Evolutionary conservation across 2,113 vertebrate genomes (phyloP), one percentile per base, ranked within the genome.

Genomic region (Castor canadensis): DNA sequence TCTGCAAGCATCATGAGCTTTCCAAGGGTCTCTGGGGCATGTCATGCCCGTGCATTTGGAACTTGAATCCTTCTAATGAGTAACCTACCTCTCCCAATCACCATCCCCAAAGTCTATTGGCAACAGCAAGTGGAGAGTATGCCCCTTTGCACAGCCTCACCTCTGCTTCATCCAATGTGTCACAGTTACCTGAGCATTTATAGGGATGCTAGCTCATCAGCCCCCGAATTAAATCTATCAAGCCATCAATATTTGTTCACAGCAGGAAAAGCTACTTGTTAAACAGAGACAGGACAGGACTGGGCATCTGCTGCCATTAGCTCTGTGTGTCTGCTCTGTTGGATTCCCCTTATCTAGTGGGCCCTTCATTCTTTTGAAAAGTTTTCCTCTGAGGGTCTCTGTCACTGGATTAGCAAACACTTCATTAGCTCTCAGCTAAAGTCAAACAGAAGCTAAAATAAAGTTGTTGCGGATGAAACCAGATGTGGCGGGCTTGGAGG

Each of bases 161-260:
- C 72, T 54, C 60, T 5, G 26, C 47, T 1, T 19, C 17, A 54
- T 43, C 71, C 0, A 0, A 28, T 17, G 82, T 0, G 40, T 32
- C n/a, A 0, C 56, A 30, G 9, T 43, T n/a, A 76, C 52, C 71
- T 64, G 64, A 22, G 24, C 17, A 43, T 80, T 20, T 28, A 80
- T 72, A 79, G 76, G 88, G 52, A 87, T 83, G 69, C 40, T 3
- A 85, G 60, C 66, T 96, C 90, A 47, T 96, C 96, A 98, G 92
- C 87, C 87, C 73, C 83, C 15, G 30, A 80, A 58, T 94, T 90
- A 97, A 96, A 95, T 62, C 67, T 24, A 49, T 88, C 89, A 75
- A 96, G 77, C 43, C 73, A 43, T 56, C 87, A 1, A 3, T 67
- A 26, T 93, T 96, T 20, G 2, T 94, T 96, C 87, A 77, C 32